Evolutionary conservation across 1,140 invertebrate genomes (phyloP), one percentile per base, ranked within the genome.

Genomic region (Caerostris darwini): DNA sequence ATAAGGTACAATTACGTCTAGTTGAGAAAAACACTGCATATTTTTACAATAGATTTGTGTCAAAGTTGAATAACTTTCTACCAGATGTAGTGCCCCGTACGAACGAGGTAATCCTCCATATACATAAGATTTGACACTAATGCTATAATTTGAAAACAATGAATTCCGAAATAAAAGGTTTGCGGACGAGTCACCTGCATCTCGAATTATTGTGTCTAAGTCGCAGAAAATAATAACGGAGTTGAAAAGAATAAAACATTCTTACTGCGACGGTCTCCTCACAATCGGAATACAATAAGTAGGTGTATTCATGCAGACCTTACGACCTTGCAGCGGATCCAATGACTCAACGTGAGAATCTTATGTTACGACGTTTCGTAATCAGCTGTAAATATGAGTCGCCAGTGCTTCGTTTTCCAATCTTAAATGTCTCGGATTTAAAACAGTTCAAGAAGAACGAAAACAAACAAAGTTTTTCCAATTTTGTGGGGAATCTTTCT

Each of bases 1-100:
- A 34, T 34, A 34, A 34, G 34, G 34, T 34, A 34, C 34, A 34
- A 34, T 34, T 34, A 34, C 34, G 34, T 34, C 34, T 34, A 34
- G 34, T 34, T 34, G 34, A 34, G 34, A 34, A 34, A 34, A 34
- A 34, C 34, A 34, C 2, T 34, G 34, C 34, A 34, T 34, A 34
- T 50, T 77, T 77, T 53, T 5, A 7, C 50, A 77, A 85, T 58
- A 59, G 58, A 85, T 85, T 17, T 77, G 10, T 85, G 83, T 34
- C 57, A 58, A 59, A 85, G 83, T 58, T 85, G 82, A 85, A 85
- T 85, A 85, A 85, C 57, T 86, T 56, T 86, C 14, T 54, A 50
- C 58, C 59, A 58, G n/a, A 86, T 54, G 83, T 85, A 58, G 82
- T 85, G 82, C 82, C 8, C 7, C 10, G 56, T 54, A 85, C 10